A percentile compares a stretch with the other conserved stretches of the same genome.
Conservation (phyloP, 2,113 vertebrate genomes). For the Cyanoderma ruficeps region DNA sequence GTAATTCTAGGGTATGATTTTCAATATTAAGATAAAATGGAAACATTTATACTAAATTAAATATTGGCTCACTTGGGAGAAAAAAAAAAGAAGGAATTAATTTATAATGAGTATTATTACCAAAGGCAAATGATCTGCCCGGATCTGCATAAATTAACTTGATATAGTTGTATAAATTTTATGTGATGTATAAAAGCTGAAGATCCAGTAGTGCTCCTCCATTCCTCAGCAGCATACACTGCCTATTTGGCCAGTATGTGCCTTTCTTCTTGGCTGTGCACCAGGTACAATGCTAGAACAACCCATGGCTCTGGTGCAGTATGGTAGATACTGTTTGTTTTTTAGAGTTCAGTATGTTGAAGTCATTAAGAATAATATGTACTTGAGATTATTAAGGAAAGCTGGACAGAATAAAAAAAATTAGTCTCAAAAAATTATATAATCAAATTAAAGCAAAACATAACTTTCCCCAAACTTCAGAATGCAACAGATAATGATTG, state of each 20-base stretch:
- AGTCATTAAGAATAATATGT: not conserved
- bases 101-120: not conserved
- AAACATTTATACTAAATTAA: not conserved
- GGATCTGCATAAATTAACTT: not conserved
- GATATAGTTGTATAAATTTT: not conserved
- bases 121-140: not conserved
- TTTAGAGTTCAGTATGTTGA: not conserved
- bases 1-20: not conserved
- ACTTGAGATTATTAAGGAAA: not conserved
- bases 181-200: not conserved
- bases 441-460: not conserved
- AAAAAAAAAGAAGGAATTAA: not conserved
- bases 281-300: not conserved
- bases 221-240: not conserved
- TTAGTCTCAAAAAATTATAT: not conserved
- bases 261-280: not conserved
- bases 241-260: not conserved
- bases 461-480: not conserved
- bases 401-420: accelerated
- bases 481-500: not conserved
- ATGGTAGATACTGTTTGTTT: not conserved
- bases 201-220: not conserved
- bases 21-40: not conserved
- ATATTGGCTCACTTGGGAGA: not conserved
- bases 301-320: not conserved